Evolutionary conservation across 1,140 invertebrate species (phyloP), one percentile per base, ranked within the genome.

Genomic region (Chironomus tepperi): DNA sequence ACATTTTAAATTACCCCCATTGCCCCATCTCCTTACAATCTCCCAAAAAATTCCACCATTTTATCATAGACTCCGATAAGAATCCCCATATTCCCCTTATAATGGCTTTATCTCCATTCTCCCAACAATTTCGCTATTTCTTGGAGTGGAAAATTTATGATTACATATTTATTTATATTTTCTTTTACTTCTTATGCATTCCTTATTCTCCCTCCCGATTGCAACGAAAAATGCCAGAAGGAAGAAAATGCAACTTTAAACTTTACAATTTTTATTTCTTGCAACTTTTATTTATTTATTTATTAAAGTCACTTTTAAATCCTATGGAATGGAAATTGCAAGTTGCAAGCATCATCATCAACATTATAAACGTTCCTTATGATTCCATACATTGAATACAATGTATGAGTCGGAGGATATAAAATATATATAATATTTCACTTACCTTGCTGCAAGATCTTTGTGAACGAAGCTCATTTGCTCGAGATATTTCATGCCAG

Each of bases 401-500:
- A 34, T 34, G 24, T 34, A 34, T 34, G 24, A 34, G 24, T 34
- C 5, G n/a, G 24, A 34, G 24, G 24, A 34, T 34, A 34, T 34
- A 72, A 57, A 9, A 3, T 47, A 73, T n/a, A n/a, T 24, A 73
- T n/a, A 16, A 72, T n/a, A 73, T 47, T 18, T 74, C 24, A 82
- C 84, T 85, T 83, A 89, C 88, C 90, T 87, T 77, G 92, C 89
- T 75, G 92, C 89, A 78, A 94, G 84, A 84, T 94, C 92, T 77
- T 89, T 85, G 83, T 94, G 91, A 65, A 94, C 88, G 81, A 93
- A 89, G 81, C 91, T 90, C 77, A 91, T 84, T 21, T 88, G 88
- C 83, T 93, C 91, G 80, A 94, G 85, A 83, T 93, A 93, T 81
- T 93, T 93, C 92, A 94, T 93, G 75, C 91, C 93, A 76, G 89